Evolutionary conservation across 2,797 vertebrate species (phyloP), one percentile per base, ranked within the genome.

Genomic region (Cirrhinus molitorella): DNA sequence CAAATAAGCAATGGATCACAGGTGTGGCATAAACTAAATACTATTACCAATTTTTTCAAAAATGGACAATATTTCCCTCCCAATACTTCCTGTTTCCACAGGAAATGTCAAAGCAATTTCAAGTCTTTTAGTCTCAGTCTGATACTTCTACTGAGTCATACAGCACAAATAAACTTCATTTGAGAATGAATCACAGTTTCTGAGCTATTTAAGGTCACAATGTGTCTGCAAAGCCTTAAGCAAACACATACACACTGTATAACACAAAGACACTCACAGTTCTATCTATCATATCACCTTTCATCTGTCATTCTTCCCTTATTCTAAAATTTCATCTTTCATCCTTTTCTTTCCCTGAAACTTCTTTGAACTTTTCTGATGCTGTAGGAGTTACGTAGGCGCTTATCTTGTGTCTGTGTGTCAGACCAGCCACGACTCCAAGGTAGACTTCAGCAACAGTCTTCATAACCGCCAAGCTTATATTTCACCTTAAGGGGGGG

Each of bases 131-230:
- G 59, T 73, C 59, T 74, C 59, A n/a, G 72, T 47, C 8, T 83
- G 47, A 40, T 51, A 63, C 53, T 51, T 59, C 23, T 65, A 51
- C 47, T 66, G 71, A 82, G 53, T 53, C 47, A 67, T 71, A 34
- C 67, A 71, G 79, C 23, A n/a, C 16, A 51, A 73, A 74, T 5
- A 53, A 40, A 66, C 80, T 45, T 23, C 34, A 43, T n/a, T 11
- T 2, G 43, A 83, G 40, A 76, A 57, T 76, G 37, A 67, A 67
- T 80, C 47, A 67, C 49, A 28, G 10, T 57, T 67, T 53, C 61
- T 67, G 8, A 82, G 59, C n/a, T 66, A 75, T 82, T 82, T 82
- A 43, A 66, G 71, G 57, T 66, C 70, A 49, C 19, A 63, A 37
- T 40, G 66, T 43, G 40, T 73, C 57, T 65, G 43, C n/a, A 51